These are phyloP conservation scores for Apodemus agrarius DNA, from an alignment of 2,797 vertebrate species.

Conservation along the genomic window DNA sequence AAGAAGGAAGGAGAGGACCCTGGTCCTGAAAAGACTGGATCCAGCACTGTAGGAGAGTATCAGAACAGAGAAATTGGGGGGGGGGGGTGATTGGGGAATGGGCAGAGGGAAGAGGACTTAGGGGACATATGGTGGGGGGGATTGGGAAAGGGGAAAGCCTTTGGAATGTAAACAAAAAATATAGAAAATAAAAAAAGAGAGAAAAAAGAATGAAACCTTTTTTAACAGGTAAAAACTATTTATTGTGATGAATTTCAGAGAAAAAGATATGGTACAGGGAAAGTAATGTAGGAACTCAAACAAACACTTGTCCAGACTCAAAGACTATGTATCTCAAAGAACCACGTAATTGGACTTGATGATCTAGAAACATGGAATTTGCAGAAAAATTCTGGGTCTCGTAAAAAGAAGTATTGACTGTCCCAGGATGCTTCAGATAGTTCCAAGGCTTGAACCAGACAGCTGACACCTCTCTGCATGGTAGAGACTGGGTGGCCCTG, in stretches of 20 bases:
- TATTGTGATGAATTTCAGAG: not conserved
- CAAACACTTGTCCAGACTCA: not conserved
- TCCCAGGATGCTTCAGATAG: not conserved
- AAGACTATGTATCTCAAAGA: not conserved
- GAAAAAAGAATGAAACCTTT: too few relatives aligned
- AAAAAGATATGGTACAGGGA: not conserved
- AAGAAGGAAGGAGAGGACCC: too few relatives aligned
- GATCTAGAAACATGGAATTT: not conserved
- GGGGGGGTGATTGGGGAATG: too few relatives aligned
- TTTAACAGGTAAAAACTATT: not conserved
- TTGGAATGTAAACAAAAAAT: too few relatives aligned
- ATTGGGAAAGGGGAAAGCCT: too few relatives aligned
- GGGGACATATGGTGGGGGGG: too few relatives aligned
- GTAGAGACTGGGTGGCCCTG: not conserved
- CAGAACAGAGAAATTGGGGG: too few relatives aligned
- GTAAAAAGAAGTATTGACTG: not conserved
- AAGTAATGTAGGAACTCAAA: not conserved
- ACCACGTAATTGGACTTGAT: too few relatives aligned
- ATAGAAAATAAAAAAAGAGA: too few relatives aligned
- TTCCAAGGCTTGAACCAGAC: not conserved
- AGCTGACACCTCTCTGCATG: not conserved
- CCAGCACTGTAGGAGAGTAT: too few relatives aligned
- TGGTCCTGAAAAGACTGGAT: too few relatives aligned
- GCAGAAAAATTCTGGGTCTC: not conserved
- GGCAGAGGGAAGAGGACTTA: too few relatives aligned